phyloP scores from a whole-genome alignment of 2,113 vertebrate genomes.

The Burhinus bistriatus region DNA sequence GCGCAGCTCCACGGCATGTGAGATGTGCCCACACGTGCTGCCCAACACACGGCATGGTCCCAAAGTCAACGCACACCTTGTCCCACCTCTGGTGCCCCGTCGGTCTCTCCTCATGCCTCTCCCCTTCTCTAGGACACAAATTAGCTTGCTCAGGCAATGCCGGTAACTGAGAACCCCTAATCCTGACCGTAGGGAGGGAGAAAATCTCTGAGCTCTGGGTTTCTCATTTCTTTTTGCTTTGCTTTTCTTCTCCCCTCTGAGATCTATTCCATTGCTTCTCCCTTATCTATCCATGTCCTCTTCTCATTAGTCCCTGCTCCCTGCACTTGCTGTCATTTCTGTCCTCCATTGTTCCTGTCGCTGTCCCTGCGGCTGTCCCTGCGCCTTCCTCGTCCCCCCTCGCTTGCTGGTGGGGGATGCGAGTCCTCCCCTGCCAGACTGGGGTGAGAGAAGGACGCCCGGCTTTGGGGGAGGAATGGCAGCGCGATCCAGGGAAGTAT shows the following conservation, averaged over 20 bases:
- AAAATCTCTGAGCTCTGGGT: background rate
- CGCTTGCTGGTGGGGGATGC: background rate
- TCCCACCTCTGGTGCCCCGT: background rate
- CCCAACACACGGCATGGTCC: background rate
- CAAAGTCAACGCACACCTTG: background rate
- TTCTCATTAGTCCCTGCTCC: background rate
- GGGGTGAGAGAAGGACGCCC: background rate
- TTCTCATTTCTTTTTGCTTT: background rate
- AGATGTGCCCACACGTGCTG: background rate
- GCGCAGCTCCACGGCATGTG: background rate
- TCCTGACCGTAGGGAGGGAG: background rate
- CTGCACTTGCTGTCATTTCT: background rate
- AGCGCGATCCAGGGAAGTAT: background rate
- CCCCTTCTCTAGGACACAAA: background rate
- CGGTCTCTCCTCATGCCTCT: background rate
- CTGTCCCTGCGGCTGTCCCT: accelerated
- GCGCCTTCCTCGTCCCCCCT: background rate
- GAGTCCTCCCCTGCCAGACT: background rate
- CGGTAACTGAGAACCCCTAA: constrained; percentile 12
- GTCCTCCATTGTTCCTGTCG: background rate
- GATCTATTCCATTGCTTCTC: background rate
- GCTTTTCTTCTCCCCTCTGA: background rate
- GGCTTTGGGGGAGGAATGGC: background rate
- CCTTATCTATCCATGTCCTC: background rate
- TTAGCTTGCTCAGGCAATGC: constrained; percentile 14